A percentile compares a stretch with the other conserved stretches of the same genome.
These are phyloP conservation scores for Stictocephala bisonia DNA, from an alignment of 2,888 invertebrate genomes.

Conservation along the genomic window DNA sequence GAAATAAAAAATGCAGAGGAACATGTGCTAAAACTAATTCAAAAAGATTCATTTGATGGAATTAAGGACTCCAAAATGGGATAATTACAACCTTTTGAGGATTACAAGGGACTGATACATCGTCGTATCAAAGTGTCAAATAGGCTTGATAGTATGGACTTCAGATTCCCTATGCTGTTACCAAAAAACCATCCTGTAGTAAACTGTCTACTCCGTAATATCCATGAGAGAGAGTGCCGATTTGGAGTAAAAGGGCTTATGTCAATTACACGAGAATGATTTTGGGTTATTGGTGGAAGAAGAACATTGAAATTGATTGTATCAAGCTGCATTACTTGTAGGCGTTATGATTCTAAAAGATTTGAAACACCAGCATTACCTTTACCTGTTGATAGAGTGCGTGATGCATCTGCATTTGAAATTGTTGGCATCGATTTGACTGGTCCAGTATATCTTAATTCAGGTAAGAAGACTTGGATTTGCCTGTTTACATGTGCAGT, in stretches of 20 bases:
- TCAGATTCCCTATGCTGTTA: no score
- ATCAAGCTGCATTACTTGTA: not conserved
- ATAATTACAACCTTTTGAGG: not conserved
- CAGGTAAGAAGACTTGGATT: not conserved
- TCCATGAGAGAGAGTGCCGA: no score
- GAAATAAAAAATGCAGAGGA: not conserved
- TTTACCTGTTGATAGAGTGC: not conserved
- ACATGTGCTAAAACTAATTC: not conserved
- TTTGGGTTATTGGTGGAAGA: not conserved
- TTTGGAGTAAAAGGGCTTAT: not conserved
- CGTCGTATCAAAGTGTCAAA: not conserved
- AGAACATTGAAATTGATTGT: not conserved
- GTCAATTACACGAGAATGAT: not conserved
- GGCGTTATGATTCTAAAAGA: not conserved
- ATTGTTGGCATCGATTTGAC: not conserved
- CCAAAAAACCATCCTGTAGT: no score
- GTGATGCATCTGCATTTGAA: not conserved
- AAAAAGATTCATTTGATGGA: not conserved
- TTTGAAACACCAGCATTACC: not conserved
- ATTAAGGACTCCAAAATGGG: not conserved
- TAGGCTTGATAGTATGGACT: not conserved
- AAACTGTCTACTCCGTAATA: no score
- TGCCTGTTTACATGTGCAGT: not conserved
- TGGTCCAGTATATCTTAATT: not conserved
- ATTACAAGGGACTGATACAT: not conserved